Percentiles rank a stretch among this genome's conserved stretches.
Evolutionary conservation across 2,888 invertebrate genomes (phyloP).

Genomic region (Brenthis ino): DNA sequence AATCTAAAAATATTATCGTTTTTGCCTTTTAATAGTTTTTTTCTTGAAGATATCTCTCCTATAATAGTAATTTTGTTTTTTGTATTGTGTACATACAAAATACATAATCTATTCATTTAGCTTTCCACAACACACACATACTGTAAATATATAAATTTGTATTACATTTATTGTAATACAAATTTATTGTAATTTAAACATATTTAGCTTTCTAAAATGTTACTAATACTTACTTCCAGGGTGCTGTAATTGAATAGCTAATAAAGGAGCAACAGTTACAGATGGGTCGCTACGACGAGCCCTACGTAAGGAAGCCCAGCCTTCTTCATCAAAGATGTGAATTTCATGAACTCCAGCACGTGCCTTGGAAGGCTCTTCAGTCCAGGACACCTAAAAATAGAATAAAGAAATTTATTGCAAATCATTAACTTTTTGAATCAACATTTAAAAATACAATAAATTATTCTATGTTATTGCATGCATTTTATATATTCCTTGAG

Average conservation of each 20-base stretch:
- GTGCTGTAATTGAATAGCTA: constrained; percentile 85
- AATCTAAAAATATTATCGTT: no score
- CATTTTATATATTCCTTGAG: no score
- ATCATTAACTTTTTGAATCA: no score
- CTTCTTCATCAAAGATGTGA: constrained; percentile 95
- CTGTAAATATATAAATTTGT: no score
- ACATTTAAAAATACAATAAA: no score
- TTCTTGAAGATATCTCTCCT: no score
- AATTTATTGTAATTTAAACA: no score
- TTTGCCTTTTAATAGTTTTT: no score
- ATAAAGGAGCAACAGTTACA: constrained; percentile 84
- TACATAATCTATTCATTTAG: neutral
- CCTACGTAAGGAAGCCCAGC: constrained; percentile 92
- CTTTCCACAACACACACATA: neutral
- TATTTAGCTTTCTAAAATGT: neutral
- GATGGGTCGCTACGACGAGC: constrained; percentile 89
- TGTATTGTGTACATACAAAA: no score
- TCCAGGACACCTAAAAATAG: constrained; percentile 91
- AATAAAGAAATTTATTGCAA: no score
- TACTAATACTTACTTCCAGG: constrained; percentile 70
- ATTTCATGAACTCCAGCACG: constrained; percentile 91
- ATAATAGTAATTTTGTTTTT: no score
- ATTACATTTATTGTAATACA: no score
- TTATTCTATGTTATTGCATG: neutral
- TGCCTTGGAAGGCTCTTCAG: constrained; percentile 92